Evolutionary conservation across 2,797 vertebrate genomes (phyloP), one percentile per base, ranked within the genome.

Genomic region (Tokudaia tokunoshimensis): DNA sequence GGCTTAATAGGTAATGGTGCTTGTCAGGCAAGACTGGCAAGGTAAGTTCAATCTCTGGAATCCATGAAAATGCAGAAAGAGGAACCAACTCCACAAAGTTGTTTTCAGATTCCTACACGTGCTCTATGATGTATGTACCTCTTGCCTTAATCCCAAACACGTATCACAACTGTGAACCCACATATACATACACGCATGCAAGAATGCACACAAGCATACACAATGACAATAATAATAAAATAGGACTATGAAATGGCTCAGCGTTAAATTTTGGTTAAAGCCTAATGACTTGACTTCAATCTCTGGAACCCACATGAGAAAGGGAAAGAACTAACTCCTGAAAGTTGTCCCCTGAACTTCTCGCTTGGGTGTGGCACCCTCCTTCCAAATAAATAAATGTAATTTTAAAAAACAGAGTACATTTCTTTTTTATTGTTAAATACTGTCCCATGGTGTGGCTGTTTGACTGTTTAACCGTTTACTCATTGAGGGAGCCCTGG

Each of bases 351-450:
- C 75, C 6, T 87, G 50, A 41, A 29, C 50, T 72, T 72, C 50
- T 41, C 2, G 7, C 24, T 57, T 57, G n/a, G n/a, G 22, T 1
- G n/a, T 41, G n/a, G n/a, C 1, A 20, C 31, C 65, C n/a, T 74
- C 65, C 22, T 70, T 37, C 34, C 67, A 74, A 74, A 57, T 74
- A 74, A 87, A 74, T 74, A 87, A 15, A 37, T 37, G 34, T 17
- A 29, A 74, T 29, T 87, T 72, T 72, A 55, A 74, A 87, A 87
- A 57, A 55, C 13, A 87, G 31, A 10, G 31, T 70, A 52, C 13
- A 29, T 90, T 31, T 37, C 37, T 85, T 92, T 85, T 94, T 87
- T 80, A 65, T 61, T 92, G 29, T 57, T 84, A 72, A 86, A 11
- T 89, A n/a, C 26, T 92, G 17, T 78, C 79, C 31, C 44, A 24